Percentiles rank a stretch among this genome's conserved stretches.
phyloP scores from a whole-genome alignment of 2,113 vertebrate species.

The Cyprinodon brontotheroides region DNA sequence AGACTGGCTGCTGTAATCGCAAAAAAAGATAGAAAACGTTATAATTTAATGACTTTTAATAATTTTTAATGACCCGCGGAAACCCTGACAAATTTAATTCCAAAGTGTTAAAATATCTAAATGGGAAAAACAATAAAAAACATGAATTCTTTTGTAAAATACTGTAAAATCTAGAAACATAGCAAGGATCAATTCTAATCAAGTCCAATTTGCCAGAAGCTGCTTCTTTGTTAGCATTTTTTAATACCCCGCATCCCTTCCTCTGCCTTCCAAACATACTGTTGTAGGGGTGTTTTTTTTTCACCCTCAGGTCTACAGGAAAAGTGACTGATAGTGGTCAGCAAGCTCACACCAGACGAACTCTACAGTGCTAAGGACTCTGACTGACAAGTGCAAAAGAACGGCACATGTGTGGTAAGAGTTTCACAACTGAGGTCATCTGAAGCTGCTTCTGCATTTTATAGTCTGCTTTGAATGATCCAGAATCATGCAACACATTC shows the following conservation, averaged over 20 bases:
- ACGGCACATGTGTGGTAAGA: neutral
- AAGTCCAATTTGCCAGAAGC: slow-evolving; percentile 15
- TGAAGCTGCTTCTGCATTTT: neutral
- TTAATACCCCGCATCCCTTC: slow-evolving; percentile 22
- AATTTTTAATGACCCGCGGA: too few species aligned
- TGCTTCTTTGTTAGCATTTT: slow-evolving; percentile 36
- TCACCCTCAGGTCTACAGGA: neutral
- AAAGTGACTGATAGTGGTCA: neutral
- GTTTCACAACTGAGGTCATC: neutral
- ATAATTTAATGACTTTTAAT: too few species aligned
- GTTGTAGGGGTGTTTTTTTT: slow-evolving; percentile 21
- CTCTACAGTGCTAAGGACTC: neutral
- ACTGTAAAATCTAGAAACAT: too few species aligned
- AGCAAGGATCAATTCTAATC: slow-evolving; percentile 1
- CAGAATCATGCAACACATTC: neutral
- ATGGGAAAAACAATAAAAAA: neutral
- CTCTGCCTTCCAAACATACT: slow-evolving; percentile 31
- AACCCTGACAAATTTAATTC: too few species aligned
- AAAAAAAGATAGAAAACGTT: neutral
- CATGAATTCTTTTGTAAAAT: too few species aligned
- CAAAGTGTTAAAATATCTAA: neutral
- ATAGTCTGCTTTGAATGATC: neutral
- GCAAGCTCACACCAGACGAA: neutral
- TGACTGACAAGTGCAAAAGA: neutral
- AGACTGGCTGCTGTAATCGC: neutral